Conservation (phyloP, 2,113 vertebrate genomes). For the Brachyhypopomus gauderio region DNA sequence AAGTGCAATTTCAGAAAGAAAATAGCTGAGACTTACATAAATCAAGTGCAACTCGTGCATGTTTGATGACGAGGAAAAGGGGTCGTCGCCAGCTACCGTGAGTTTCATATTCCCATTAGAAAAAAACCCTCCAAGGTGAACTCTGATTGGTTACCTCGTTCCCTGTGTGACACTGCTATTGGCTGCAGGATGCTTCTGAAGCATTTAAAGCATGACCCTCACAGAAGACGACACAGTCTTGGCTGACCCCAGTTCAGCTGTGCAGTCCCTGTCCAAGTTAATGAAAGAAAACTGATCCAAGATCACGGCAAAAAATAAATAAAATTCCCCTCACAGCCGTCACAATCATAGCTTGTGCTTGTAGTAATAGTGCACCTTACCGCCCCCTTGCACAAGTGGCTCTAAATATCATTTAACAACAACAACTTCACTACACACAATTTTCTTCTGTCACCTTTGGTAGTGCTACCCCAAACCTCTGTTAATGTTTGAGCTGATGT, state of each 20-base stretch:
- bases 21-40: slow-evolving; percentile 16
- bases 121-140: background rate
- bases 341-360: background rate
- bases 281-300: background rate
- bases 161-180: too few relatives aligned
- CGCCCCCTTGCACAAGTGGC: background rate
- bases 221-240: background rate
- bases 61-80: background rate
- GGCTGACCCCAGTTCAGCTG: background rate
- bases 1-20: slow-evolving; percentile 59
- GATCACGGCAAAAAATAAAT: background rate
- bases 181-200: too few relatives aligned
- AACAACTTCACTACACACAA: too few relatives aligned
- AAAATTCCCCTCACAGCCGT: background rate
- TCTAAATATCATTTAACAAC: too few relatives aligned
- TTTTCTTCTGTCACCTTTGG: too few relatives aligned
- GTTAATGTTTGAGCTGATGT: background rate
- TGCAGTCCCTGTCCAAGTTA: background rate
- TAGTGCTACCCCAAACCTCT: too few relatives aligned
- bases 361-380: background rate
- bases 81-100: background rate
- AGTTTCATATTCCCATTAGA: background rate
- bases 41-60: background rate
- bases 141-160: background rate
- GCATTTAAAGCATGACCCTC: too few relatives aligned